Base-by-base conservation (phyloP, 1,140 invertebrate species). In the Orchesella cincta region DNA sequence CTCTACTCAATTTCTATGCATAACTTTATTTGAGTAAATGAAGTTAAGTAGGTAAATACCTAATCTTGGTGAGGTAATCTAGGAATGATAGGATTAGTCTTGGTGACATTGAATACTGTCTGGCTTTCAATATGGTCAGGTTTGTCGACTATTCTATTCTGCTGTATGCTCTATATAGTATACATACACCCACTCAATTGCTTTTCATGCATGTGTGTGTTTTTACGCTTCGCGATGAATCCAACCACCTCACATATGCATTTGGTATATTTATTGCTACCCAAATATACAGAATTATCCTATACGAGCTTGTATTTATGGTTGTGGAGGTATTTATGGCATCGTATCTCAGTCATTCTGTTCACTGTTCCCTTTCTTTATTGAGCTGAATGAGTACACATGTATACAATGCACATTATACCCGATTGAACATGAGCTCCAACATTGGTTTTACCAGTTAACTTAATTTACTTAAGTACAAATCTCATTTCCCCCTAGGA, bases 381-480 rank as follows among this genome's bases (percentile, higher is more conserved):
- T 67, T 26, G n/a, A 33, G 31, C 62, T 31, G 23, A 18, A 18
- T 62, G 54, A 62, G 54, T 16, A 26, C 54, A 26, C 26, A 28
- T 26, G 54, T 26, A 62, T 16, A 62, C 54, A 62, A 46, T 46
- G 39, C 54, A 26, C 12, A 62, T 5, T 46, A 46, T 46, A 46
- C 39, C n/a, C n/a, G n/a, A n/a, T n/a, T n/a, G 39, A 12, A 46
- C 39, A 46, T 46, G 5, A 46, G 5, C 39, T 5, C 39, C 39
- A 18, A 5, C 39, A 46, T 46, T 46, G 23, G 14, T 57, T 57
- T 57, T 57, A 57, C 52, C 52, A 67, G 62, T 67, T 67, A 67
- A 67, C 62, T 67, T 67, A 67, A 67, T 67, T 67, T 67, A 67
- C 28, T 67, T 67, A 67, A 67, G 62, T 67, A 67, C 62, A 67